Base-by-base conservation (phyloP, 1,140 invertebrate species). In the Drosophila lowei region DNA sequence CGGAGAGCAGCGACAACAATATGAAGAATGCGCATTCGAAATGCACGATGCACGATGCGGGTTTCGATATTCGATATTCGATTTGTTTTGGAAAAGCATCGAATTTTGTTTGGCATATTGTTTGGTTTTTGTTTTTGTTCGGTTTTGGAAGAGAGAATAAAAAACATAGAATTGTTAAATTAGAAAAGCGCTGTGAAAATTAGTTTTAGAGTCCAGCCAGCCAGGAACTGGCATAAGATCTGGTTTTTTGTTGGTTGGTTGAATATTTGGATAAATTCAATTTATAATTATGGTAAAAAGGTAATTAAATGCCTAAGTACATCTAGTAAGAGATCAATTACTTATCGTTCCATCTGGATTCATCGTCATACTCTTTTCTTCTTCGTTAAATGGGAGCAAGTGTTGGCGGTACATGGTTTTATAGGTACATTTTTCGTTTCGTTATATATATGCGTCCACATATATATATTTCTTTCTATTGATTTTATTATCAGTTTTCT, bases 81-180 rank as follows among this genome's bases (percentile, higher is more conserved):
- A 60, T 66, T 75, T 59, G 44, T 74, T 77, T 77, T 77, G 71
- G 72, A 66, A 81, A 81, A 81, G 56, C 79, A 81, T 84, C 80
- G 80, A 85, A 85, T 79, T 66, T 79, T 64, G 71, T 70, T 68
- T 76, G 61, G 49, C 57, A 61, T 72, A 60, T 47, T 53, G 23
- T 66, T 63, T 67, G 18, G 55, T 70, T 74, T 78, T 61, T 73
- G 55, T 70, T 74, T 78, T 60, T 61, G 67, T 73, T 77, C 75
- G 77, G 62, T 68, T 83, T 85, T 90, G 89, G 88, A 90, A 90
- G 88, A 90, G 81, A 90, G 79, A 88, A 90, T 79, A 90, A 90
- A 90, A 38, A 90, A 90, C 75, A 88, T 79, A 83, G 64, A 73
- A 90, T 83, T 83, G 56, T 65, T 77, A 80, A 90, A 90, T 90